Conservation (phyloP, 2,888 invertebrate species). For the Nomada goodeniana region DNA sequence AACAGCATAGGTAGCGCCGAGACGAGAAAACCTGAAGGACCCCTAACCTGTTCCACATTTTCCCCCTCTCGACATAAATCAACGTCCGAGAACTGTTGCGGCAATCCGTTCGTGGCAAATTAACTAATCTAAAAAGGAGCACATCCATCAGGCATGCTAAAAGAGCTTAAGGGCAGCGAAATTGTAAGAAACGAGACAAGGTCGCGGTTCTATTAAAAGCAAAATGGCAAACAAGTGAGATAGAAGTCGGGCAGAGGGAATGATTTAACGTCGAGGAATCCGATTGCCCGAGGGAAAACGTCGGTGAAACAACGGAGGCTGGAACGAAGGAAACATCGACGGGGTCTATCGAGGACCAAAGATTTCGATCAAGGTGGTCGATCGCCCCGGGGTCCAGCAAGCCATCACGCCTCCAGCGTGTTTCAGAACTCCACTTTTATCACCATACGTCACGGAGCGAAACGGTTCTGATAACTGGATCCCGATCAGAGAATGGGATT, state of each 20-base stretch:
- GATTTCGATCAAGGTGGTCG: conserved; percentile 79
- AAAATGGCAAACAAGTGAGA: conserved; percentile 15
- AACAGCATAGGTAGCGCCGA: no score
- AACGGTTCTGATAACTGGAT: neutral
- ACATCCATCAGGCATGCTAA: neutral
- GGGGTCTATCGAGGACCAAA: conserved; percentile 73
- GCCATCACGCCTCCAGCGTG: conserved; percentile 75
- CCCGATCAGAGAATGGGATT: no score
- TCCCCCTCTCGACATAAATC: no score
- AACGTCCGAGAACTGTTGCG: no score
- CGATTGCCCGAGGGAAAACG: conserved; percentile 39
- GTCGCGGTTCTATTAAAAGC: conserved; percentile 26
- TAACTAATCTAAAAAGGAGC: neutral
- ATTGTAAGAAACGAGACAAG: conserved; percentile 5
- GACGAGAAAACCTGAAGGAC: no score
- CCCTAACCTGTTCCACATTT: no score
- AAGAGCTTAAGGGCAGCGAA: conserved; percentile 4
- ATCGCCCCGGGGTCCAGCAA: conserved; percentile 75
- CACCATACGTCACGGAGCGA: neutral
- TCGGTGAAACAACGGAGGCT: conserved; percentile 19
- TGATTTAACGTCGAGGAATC: conserved; percentile 46
- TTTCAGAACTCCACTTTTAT: conserved; percentile 14
- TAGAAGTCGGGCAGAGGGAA: conserved; percentile 24
- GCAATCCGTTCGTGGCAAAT: neutral
- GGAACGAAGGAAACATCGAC: conserved; percentile 48